A percentile compares a stretch with the other conserved stretches of the same genome.
phyloP scores from a whole-genome alignment of 2,888 invertebrate genomes.

The Tenthredo amoena region DNA sequence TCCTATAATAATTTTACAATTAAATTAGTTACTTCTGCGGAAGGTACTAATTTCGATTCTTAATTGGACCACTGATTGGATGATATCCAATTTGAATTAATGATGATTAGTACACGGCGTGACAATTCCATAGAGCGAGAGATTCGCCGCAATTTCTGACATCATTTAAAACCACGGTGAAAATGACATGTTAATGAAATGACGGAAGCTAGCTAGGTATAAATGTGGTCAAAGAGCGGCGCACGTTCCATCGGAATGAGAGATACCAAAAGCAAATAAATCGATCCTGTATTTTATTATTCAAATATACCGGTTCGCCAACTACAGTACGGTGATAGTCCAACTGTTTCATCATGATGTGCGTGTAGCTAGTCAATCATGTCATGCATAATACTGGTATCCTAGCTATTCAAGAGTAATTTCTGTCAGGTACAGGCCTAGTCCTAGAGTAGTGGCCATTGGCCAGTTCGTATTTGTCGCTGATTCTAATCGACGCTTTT shows the following conservation, averaged over 20 bases:
- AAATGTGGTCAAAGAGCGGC: not conserved
- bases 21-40: not conserved
- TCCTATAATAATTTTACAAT: not conserved
- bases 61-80: conserved; percentile 68
- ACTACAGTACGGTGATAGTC: not conserved
- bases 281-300: not conserved
- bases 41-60: conserved; percentile 67
- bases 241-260: not conserved
- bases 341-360: not conserved
- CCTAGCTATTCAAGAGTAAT: not conserved
- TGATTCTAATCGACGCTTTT: conserved; percentile 52
- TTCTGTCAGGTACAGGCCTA: not conserved
- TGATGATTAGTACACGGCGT: not conserved
- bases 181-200: not conserved
- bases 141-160: not conserved
- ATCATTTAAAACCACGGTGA: not conserved
- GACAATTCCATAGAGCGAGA: not conserved
- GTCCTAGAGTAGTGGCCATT: not conserved
- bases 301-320: not conserved
- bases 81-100: conserved; percentile 57
- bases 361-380: not conserved
- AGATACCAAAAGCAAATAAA: not conserved
- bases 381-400: not conserved
- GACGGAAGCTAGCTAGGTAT: not conserved
- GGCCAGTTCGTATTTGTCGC: conserved; percentile 45